Percentiles rank a stretch among this genome's conserved stretches.
Evolutionary conservation across 2,888 invertebrate species (phyloP).

Genomic region (Sclerodermus sp.): DNA sequence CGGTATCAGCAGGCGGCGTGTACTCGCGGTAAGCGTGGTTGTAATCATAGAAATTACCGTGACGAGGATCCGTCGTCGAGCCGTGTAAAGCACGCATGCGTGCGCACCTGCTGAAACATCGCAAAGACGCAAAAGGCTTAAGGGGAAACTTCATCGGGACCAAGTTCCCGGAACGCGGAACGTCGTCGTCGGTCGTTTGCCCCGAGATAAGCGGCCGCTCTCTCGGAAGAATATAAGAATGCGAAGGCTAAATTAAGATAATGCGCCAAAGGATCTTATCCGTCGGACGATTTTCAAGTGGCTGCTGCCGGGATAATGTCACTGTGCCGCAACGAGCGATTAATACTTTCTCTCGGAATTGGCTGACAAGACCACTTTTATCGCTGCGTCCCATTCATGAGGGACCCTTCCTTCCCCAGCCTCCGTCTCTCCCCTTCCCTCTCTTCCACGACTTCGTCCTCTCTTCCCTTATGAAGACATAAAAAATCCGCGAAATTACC

Average conservation of each 20-base stretch:
- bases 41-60: slow-evolving; percentile 33
- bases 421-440: too few species aligned
- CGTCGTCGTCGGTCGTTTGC: too few species aligned
- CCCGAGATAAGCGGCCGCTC: not conserved
- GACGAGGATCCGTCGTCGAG: slow-evolving; percentile 20
- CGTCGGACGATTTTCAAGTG: not conserved
- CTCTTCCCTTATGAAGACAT: too few species aligned
- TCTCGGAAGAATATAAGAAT: not conserved
- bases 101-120: too few species aligned
- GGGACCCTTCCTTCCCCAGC: not conserved
- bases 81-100: slow-evolving; percentile 15
- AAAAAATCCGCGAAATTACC: too few species aligned
- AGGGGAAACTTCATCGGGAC: too few species aligned
- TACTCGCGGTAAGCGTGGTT: slow-evolving; percentile 30
- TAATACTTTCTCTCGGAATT: slow-evolving; percentile 9
- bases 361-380: not conserved
- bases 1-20: slow-evolving; percentile 22
- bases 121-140: too few species aligned
- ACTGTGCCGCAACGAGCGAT: slow-evolving; percentile 11
- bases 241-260: slow-evolving; percentile 11
- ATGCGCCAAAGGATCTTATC: slow-evolving; percentile 7
- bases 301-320: not conserved
- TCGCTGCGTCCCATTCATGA: not conserved
- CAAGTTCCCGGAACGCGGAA: too few species aligned
- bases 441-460: too few species aligned